Conservation (phyloP, 1,140 invertebrate genomes). For the Ephestia elutella region DNA sequence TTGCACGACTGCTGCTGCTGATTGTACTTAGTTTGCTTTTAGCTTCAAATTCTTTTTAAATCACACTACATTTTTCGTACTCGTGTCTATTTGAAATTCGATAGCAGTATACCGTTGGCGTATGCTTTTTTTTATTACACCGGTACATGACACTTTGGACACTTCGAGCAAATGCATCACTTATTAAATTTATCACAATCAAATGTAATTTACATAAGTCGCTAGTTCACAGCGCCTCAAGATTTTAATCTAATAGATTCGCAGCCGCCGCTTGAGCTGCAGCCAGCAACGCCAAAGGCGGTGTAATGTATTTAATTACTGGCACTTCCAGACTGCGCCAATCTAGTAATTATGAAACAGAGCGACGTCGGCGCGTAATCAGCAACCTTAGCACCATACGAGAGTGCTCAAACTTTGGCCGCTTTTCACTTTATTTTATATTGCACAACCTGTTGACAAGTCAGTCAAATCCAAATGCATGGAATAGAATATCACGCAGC, state of each 20-base stretch:
- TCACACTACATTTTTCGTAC: constrained; percentile 6
- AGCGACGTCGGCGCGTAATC: constrained; percentile 54
- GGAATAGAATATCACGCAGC: not conserved
- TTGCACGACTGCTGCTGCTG: constrained; percentile 36
- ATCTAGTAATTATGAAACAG: constrained; percentile 66
- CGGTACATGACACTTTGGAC: too few relatives aligned
- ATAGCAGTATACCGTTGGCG: not conserved
- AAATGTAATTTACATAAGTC: not conserved
- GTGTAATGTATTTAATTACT: constrained; percentile 68
- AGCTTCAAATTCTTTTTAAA: constrained; percentile 14
- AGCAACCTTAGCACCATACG: constrained; percentile 58
- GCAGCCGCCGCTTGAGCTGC: not conserved
- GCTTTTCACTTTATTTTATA: constrained; percentile 64
- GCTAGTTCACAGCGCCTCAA: not conserved
- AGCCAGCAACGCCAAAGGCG: constrained; percentile 33
- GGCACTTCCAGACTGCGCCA: constrained; percentile 57
- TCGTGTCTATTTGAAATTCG: not conserved
- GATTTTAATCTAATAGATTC: constrained; percentile 2
- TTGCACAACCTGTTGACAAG: constrained; percentile 70
- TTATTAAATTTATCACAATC: not conserved
- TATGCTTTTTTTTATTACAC: too few relatives aligned
- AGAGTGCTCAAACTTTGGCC: constrained; percentile 47
- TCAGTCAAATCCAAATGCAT: constrained; percentile 39
- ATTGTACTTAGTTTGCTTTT: constrained; percentile 29
- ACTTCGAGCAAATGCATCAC: too few relatives aligned